Evolutionary conservation across 2,113 vertebrate genomes (phyloP), one percentile per base, ranked within the genome.

Genomic region (Machaerirhynchus nigripectus): DNA sequence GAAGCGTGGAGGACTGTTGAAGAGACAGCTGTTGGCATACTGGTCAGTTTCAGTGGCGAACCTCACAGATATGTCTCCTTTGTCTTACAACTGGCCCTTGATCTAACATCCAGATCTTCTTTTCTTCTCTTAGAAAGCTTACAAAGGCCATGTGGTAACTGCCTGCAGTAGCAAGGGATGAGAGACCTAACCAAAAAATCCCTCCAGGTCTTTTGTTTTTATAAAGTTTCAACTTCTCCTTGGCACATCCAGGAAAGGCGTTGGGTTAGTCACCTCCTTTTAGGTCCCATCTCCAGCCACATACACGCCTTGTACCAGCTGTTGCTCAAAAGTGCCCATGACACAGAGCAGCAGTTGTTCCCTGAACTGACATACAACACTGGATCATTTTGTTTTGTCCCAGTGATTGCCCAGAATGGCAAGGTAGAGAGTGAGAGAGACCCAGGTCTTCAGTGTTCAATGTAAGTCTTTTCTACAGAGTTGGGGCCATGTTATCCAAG

Each of bases 301-400:
- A 1, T 60, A 26, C 15, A 27, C 0, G 0, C 11, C 20, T 31
- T 0, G 1, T 56, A 35, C 40, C 37, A 40, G 22, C 28, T 49
- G 26, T 65, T 70, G 27, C 31, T 57, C n/a, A 44, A 39, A 80
- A 49, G 19, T 11, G 11, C 37, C 83, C 4, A 4, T n/a, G 74
- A 37, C 22, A 27, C 21, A 79, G 42, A 57, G 59, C 13, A 73
- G 37, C 6, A 31, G 13, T 24, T 71, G 49, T 47, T 47, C 15
- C 14, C 24, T 87, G 59, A 61, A 44, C 4, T 33, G 28, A 76
- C 69, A 46, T 47, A 53, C 14, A 22, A 1, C 35, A 30, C 11
- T 31, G 30, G 33, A 67, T 63, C 61, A 9, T 47, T 88, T 52
- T 53, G 11, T 2, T 86, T 91, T 67, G 33, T 26, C 26, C 13